Percentiles rank a stretch among this genome's conserved stretches.
phyloP scores from a whole-genome alignment of 2,888 invertebrate species.

The Ectropis crepuscularia region DNA sequence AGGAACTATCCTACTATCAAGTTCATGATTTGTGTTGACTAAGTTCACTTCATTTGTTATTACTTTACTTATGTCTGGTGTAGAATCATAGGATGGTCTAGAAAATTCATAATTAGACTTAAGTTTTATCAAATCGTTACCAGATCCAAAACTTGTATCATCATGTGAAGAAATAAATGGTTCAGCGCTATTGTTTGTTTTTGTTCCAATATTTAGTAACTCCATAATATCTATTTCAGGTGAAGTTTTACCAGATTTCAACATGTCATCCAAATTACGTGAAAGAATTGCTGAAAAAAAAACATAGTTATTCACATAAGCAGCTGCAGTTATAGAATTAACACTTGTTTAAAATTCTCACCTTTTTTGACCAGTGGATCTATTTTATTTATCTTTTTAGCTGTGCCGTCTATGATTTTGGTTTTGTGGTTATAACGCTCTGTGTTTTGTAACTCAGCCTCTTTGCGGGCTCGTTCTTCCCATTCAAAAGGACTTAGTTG shows the following conservation, averaged over 20 bases:
- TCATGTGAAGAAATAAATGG: not conserved
- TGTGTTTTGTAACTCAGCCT: not conserved
- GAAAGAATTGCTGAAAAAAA: conserved; percentile 6
- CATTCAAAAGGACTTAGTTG: conserved; percentile 3
- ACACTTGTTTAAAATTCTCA: not conserved
- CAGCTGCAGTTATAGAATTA: not conserved
- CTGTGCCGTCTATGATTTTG: not conserved
- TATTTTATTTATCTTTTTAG: not conserved
- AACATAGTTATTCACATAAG: not conserved
- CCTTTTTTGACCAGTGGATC: conserved; percentile 5
- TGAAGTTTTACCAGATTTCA: not conserved
- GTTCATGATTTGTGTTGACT: not conserved
- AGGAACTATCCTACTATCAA: not conserved
- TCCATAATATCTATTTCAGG: not conserved
- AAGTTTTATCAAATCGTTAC: not conserved
- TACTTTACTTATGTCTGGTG: not conserved
- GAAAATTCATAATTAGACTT: not conserved
- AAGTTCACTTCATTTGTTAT: conserved; percentile 6
- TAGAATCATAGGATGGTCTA: not conserved
- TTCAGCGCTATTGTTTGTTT: not conserved
- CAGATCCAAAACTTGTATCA: not conserved
- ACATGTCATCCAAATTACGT: conserved; percentile 2
- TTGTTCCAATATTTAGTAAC: not conserved
- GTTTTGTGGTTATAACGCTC: not conserved
- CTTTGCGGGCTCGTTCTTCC: conserved; percentile 3